Conservation (phyloP, 2,888 invertebrate genomes). For the Rhamnusium bicolor region DNA sequence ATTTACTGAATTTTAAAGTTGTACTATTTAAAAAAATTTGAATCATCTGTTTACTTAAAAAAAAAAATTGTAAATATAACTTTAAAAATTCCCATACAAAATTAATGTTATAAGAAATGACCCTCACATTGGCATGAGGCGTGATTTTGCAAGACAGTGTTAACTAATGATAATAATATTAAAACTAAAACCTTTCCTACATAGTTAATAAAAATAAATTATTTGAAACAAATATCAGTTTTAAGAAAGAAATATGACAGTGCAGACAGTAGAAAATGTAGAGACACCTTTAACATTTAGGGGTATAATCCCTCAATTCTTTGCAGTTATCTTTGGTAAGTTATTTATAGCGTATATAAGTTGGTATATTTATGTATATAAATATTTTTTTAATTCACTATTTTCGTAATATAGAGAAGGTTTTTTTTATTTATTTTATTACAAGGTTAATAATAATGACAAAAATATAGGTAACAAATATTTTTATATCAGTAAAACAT, state of each 20-base stretch:
- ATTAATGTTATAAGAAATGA: background rate
- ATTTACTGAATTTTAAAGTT: background rate
- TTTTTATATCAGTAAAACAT: too few species aligned
- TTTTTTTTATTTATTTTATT: too few species aligned
- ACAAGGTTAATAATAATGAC: too few species aligned
- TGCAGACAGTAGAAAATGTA: constrained; percentile 14
- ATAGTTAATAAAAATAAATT: background rate
- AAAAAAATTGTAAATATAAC: background rate
- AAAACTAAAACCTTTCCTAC: constrained; percentile 19
- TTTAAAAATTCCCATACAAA: background rate
- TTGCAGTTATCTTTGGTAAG: constrained; percentile 10
- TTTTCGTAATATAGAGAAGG: too few species aligned
- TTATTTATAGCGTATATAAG: background rate
- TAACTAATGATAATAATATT: constrained; percentile 13
- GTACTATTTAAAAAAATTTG: background rate
- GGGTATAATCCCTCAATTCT: constrained; percentile 17
- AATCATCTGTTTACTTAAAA: background rate
- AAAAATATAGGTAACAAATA: too few species aligned
- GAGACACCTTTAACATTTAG: constrained; percentile 5
- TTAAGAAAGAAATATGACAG: constrained; percentile 24
- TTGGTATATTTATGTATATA: too few species aligned
- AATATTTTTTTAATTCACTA: too few species aligned
- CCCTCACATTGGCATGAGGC: background rate
- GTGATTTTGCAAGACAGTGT: background rate
- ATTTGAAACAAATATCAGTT: background rate